Percentiles rank a stretch among this genome's conserved stretches.
Evolutionary conservation across 2,113 vertebrate genomes (phyloP).

Genomic region (Sigmodon hispidus): DNA sequence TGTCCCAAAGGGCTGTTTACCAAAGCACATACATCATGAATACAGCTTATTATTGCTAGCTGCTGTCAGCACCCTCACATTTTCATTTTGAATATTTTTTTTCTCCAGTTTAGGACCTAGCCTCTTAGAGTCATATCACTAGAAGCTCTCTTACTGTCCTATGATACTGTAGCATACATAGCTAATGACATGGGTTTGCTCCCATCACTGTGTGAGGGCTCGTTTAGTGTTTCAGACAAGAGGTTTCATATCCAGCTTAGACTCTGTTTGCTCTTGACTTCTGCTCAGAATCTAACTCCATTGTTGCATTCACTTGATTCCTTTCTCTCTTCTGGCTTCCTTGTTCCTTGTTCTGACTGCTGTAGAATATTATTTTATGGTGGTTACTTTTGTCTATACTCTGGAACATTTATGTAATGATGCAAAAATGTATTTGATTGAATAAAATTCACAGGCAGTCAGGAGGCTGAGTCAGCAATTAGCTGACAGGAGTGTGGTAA

Average conservation of each 20-base stretch:
- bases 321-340: not conserved
- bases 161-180: not conserved
- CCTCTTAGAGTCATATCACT: not conserved
- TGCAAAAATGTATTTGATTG: no score
- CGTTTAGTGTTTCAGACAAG: not conserved
- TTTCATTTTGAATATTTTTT: slow-evolving; percentile 15
- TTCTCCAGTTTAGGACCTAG: not conserved
- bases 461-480: no score
- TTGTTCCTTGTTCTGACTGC: not conserved
- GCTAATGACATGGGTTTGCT: not conserved
- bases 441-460: no score
- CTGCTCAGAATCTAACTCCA: not conserved
- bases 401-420: no score
- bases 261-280: not conserved
- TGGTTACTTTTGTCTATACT: no score
- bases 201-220: not conserved
- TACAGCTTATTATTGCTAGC: not conserved
- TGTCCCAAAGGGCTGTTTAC: not conserved
- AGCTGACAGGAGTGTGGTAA: no score
- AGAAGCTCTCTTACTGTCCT: not conserved
- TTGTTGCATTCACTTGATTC: not conserved
- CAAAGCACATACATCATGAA: not conserved
- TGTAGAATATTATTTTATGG: no score
- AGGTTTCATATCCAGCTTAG: not conserved
- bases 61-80: not conserved